phyloP scores from a whole-genome alignment of 2,888 invertebrate species.

The Sipha maydis region DNA sequence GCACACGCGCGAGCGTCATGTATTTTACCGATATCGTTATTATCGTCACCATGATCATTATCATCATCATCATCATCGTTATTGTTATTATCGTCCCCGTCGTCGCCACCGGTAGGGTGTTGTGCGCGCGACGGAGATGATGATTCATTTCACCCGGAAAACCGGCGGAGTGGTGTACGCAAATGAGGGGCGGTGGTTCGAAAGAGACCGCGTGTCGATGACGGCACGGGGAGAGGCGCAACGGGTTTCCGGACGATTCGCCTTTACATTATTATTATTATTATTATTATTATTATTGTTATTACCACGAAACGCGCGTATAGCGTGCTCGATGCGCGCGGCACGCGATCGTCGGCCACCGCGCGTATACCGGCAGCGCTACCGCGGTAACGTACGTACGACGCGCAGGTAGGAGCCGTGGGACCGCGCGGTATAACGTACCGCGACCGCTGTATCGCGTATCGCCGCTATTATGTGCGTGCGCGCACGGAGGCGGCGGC shows the following conservation, averaged over 20 bases:
- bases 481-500: not conserved
- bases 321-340: conserved; percentile 19
- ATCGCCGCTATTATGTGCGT: not conserved
- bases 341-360: conserved; percentile 33
- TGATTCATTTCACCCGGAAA: conserved; percentile 28
- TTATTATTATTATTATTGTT: conserved; percentile 32
- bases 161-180: not conserved
- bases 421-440: not conserved
- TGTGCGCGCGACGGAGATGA: not conserved
- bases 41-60: not conserved
- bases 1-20: not conserved
- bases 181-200: not conserved
- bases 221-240: not conserved
- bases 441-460: conserved; percentile 30
- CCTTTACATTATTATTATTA: conserved; percentile 39
- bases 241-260: conserved; percentile 48
- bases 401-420: not conserved
- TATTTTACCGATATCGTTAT: not conserved
- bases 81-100: not conserved
- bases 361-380: conserved; percentile 26
- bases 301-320: conserved; percentile 27
- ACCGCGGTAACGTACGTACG: not conserved
- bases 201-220: not conserved
- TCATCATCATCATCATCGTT: not conserved
- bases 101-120: no score